Evolutionary conservation across 2,888 invertebrate genomes (phyloP), one percentile per base, ranked within the genome.

Genomic region (Panorpa germanica): DNA sequence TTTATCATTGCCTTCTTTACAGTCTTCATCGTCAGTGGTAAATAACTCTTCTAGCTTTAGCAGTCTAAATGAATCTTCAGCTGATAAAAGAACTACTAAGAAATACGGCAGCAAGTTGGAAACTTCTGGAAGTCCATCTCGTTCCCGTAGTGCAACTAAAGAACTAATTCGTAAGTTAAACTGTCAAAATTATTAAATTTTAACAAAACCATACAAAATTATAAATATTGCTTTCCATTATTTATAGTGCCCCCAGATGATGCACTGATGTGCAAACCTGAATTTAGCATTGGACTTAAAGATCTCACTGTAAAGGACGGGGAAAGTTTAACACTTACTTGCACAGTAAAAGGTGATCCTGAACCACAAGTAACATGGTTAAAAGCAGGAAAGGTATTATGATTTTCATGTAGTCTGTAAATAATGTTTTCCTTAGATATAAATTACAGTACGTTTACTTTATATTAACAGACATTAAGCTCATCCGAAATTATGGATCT

Each of bases 311-410:
- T 88, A 19, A 69, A 70, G 21, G 93, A 93, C 55, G 93, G 90
- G n/a, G 80, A 85, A 37, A 70, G 76, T 35, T 59, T 91, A 33
- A 68, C 77, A 41, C 63, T 95, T 39, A 73, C 71, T 9, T 83
- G 81, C 39, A 70, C 78, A 38, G 82, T 91, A 29, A 70, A 74
- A 40, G 91, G 91, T 9, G 90, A 90, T 55, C 91, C 93, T 26
- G 90, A 86, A 50, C 91, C 93, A 1, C 73, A 86, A 47, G 74
- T 91, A 24, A 68, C 73, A 40, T 93, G 91, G 91, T 67, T 65
- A 46, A 90, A 86, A 59, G 76, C 83, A 48, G 76, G 73, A n/a
- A 73, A 80, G 52, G 68, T 65, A 35, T 49, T 50, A 37, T 53
- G 3, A 47, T 57, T 40, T 48, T 53, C 42, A 56, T 56, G 4